phyloP scores from a whole-genome alignment of 2,888 invertebrate species.

The Pristionchus mayeri region DNA sequence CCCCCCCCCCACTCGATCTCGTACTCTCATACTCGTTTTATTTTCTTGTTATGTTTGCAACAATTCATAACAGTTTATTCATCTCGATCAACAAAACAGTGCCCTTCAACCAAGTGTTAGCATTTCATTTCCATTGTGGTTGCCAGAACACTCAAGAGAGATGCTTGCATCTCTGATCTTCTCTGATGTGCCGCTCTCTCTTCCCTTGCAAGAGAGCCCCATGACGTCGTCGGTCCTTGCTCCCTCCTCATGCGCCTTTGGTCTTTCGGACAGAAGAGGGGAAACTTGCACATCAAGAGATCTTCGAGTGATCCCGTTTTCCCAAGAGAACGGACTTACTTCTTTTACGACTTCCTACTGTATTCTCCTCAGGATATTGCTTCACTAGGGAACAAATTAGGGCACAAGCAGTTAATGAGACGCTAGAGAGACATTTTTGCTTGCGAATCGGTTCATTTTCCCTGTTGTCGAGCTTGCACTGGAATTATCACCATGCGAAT shows the following conservation, averaged over 20 bases:
- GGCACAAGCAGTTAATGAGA: too few species aligned
- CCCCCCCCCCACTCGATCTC: background rate
- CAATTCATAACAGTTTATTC: background rate
- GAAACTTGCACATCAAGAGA: constrained; percentile 27
- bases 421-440: too few species aligned
- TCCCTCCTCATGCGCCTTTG: background rate
- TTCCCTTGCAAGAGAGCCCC: too few species aligned
- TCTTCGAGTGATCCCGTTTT: background rate
- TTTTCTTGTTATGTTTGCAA: background rate
- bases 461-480: too few species aligned
- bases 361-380: background rate
- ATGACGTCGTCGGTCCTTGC: constrained; percentile 36
- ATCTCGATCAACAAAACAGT: background rate
- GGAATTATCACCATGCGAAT: too few species aligned
- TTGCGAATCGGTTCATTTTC: too few species aligned
- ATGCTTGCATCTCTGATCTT: constrained; percentile 3
- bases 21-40: background rate
- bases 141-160: background rate
- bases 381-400: too few species aligned
- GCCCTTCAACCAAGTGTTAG: background rate
- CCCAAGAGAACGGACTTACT: background rate
- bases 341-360: background rate
- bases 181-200: background rate
- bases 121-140: background rate
- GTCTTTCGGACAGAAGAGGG: constrained; percentile 22